Evolutionary conservation across 1,140 invertebrate genomes (phyloP), one percentile per base, ranked within the genome.

Genomic region (Acromyrmex charruanus): DNA sequence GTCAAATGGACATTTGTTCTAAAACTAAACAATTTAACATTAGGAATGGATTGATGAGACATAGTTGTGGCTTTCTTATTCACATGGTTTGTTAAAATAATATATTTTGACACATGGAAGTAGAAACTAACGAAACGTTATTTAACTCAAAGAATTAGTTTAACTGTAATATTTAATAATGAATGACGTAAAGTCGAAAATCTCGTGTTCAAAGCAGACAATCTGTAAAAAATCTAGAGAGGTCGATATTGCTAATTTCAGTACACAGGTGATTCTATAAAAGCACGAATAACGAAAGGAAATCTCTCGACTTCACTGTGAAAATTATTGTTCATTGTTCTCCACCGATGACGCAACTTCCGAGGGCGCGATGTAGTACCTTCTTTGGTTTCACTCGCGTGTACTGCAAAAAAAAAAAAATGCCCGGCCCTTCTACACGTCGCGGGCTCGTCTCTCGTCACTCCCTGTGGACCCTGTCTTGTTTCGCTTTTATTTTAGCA

Each of bases 401-500:
- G 80, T 89, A 93, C 91, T 93, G 91, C 21, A 66, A 25, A 25
- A 82, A 35, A 35, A 35, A 89, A 90, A 53, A 91, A 91, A 87
- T 44, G n/a, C 71, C 77, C n/a, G 0, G 92, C 92, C 89, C 89
- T 92, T 85, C 82, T 69, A 80, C 84, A n/a, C 84, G 77, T 68
- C 61, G 86, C 74, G 63, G 81, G 63, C 89, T 91, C 75, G 87
- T 53, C 61, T 53, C 61, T 91, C 77, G 88, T 53, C 61, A 87
- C 84, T 90, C 90, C 66, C 69, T 87, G 86, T 53, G 85, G 80
- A 89, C 87, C 92, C 93, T 93, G 88, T 84, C 87, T 92, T 91
- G 87, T 91, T 91, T 92, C 93, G 94, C 94, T 94, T 94, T 94
- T 94, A 94, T 94, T 94, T 94, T 94, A 93, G 93, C 94, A 93